These are phyloP conservation scores for Rhopalosiphum maidis DNA, from an alignment of 1,140 invertebrate species.

Conservation along the genomic window DNA sequence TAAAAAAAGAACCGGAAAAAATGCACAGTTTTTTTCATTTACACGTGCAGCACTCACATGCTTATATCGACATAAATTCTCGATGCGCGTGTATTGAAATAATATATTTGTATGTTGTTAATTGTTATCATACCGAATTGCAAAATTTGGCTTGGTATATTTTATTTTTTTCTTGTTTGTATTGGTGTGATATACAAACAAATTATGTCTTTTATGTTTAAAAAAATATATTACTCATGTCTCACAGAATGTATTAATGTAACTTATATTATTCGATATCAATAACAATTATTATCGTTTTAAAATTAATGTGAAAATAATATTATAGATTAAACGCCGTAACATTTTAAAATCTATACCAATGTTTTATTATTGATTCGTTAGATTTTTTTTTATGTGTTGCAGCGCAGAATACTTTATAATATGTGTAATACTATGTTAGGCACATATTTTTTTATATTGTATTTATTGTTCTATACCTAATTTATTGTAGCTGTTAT, in stretches of 20 bases:
- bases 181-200: not conserved
- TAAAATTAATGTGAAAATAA: not conserved
- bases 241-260: not conserved
- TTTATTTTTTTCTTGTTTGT: not conserved
- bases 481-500: too few relatives aligned
- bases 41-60: not conserved
- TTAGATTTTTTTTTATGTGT: too few relatives aligned
- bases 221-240: not conserved
- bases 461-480: too few relatives aligned
- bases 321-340: too few relatives aligned
- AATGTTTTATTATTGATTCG: too few relatives aligned
- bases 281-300: not conserved
- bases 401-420: too few relatives aligned
- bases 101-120: not conserved
- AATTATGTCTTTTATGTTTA: not conserved
- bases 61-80: not conserved
- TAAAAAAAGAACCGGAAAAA: not conserved
- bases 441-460: too few relatives aligned
- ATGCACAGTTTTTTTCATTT: not conserved
- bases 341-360: too few relatives aligned
- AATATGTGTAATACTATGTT: too few relatives aligned
- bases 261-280: not conserved
- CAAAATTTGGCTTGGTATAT: not conserved
- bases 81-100: not conserved
- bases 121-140: not conserved